Evolutionary conservation across 2,113 vertebrate species (phyloP), one percentile per base, ranked within the genome.

Genomic region (Nothocercus nigrocapillus): DNA sequence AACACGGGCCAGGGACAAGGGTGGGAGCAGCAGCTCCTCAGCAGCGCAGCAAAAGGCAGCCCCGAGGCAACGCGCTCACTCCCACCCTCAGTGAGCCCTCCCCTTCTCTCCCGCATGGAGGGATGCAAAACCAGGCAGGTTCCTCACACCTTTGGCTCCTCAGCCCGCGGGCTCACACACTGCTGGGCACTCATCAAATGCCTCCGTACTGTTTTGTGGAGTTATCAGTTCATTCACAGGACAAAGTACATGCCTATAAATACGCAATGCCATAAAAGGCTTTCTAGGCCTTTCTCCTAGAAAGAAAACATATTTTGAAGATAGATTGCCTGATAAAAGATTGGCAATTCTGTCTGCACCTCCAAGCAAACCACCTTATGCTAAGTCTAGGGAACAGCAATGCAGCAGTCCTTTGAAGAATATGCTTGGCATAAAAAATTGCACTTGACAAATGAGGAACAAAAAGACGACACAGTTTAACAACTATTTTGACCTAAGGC

Each of bases 251-350:
- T 62, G 63, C 47, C 66, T 92, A 85, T 83, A 82, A 93, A 88
- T 88, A 94, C 49, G 74, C 73, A 66, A 59, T 18, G 27, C 53
- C 82, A 72, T 64, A 93, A 94, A 95, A 91, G 66, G 38, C 19
- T 75, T 68, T 89, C 61, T 87, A 67, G 85, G 18, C 45, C 81
- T 88, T 95, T 94, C 63, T 77, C 82, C 64, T 82, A 77, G 67
- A 86, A 82, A 74, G 15, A 90, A 94, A 94, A 82, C 22, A 32
- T 69, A 66, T 77, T 89, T 51, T 82, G 34, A 85, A 91, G 89
- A 87, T 72, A 13, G 25, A 56, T 76, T 82, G 34, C 32, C 38
- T 61, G 58, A 72, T 85, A 79, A 69, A 80, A 70, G 12, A 54
- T 70, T 25, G 1, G 22, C 63, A 84, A 61, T 51, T 93, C 82